Base-by-base conservation (phyloP, 2,113 vertebrate genomes). In the Chamaea fasciata region DNA sequence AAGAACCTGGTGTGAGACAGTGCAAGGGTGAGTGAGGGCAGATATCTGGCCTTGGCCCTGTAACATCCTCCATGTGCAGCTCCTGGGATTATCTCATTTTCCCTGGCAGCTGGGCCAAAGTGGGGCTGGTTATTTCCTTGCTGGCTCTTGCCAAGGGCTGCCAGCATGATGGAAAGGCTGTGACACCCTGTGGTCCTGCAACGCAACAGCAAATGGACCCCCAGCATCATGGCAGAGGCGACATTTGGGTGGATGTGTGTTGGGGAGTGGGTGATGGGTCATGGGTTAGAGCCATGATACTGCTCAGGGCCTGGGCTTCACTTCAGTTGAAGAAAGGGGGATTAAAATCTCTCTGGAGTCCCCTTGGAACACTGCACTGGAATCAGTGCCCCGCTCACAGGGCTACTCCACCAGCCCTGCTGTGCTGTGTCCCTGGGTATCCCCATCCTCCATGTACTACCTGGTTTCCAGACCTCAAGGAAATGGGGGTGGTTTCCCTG, bases 181-280 rank as follows among this genome's bases (percentile, higher is more conserved):
- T 94, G 94, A 94, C 95, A 95, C 53, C 93, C 69, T 85, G 91
- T 85, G 96, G 94, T 71, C 41, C 83, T 8, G 3, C 55, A 73
- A 41, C 0, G 27, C 79, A 95, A 92, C 60, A 95, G 62, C 91
- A 93, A 75, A 56, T 13, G 47, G n/a, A 37, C 33, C 14, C 23
- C 31, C n/a, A n/a, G n/a, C 22, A 33, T 10, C 27, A 4, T 19
- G 46, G 27, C 17, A 22, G 37, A 53, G 56, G 30, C 24, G 15
- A 5, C 0, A 5, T 12, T 46, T 49, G 31, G 28, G 8, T 41
- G 41, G 18, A 6, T 15, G 28, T 49, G 37, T 62, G 27, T 6
- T 55, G 44, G 24, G 44, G 17, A 6, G 3, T 46, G 44, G 8
- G 9, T 75, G 53, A 20, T 31, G 31, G 81, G 11, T 22, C 0